Evolutionary conservation across 2,113 vertebrate genomes (phyloP).

Genomic region (Bostrychus sinensis): DNA sequence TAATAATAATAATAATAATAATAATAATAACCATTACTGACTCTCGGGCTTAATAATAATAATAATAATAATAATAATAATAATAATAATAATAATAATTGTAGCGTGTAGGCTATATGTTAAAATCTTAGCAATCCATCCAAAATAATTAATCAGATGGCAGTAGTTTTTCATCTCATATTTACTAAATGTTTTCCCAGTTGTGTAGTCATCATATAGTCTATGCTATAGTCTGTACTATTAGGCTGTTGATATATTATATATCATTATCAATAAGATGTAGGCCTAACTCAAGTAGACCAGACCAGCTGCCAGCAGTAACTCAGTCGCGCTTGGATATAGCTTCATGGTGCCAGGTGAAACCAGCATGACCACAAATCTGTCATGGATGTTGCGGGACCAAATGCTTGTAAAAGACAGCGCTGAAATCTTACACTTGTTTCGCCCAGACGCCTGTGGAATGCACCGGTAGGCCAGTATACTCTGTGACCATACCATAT

Average conservation of each 20-base stretch:
- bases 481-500: conserved; percentile 85
- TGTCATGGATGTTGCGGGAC: conserved; percentile 29
- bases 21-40: too few relatives aligned
- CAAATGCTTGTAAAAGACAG: conserved; percentile 38
- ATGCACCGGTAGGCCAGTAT: conserved; percentile 58
- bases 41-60: too few relatives aligned
- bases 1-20: conserved; percentile 2
- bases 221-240: too few relatives aligned
- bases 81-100: too few relatives aligned
- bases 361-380: conserved; percentile 35
- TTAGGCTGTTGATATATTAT: too few relatives aligned
- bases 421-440: conserved; percentile 66
- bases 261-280: not conserved
- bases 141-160: too few relatives aligned
- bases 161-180: too few relatives aligned
- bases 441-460: conserved; percentile 48
- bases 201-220: too few relatives aligned
- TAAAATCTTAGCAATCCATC: too few relatives aligned
- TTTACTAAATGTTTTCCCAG: too few relatives aligned
- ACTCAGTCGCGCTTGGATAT: conserved; percentile 12
- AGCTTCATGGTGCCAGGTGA: conserved; percentile 22
- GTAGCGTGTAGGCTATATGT: too few relatives aligned
- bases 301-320: not conserved
- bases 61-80: too few relatives aligned
- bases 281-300: not conserved